Conservation (phyloP, 2,797 vertebrate genomes). For the Notolabrus celidotus region DNA sequence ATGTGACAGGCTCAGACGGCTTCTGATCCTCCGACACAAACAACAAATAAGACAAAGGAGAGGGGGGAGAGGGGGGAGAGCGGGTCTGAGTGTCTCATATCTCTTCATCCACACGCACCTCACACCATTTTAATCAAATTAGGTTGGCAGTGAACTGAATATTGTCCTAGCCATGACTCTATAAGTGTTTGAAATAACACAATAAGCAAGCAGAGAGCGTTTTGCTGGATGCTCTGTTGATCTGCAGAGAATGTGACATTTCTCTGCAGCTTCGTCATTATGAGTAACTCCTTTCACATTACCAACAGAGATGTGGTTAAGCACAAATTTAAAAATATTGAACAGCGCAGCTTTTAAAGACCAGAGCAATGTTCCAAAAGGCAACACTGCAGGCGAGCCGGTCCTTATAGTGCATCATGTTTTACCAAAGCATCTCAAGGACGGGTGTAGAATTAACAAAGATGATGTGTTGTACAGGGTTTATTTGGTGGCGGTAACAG, state of each 20-base stretch:
- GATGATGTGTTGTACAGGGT: background rate
- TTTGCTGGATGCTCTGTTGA: background rate
- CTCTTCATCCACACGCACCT: slow-evolving; percentile 8
- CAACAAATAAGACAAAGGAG: slow-evolving; percentile 25
- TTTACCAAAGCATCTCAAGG: background rate
- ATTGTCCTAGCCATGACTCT: slow-evolving; percentile 15
- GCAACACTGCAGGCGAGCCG: background rate
- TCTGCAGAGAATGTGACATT: background rate
- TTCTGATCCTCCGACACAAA: slow-evolving; percentile 31
- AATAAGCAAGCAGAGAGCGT: background rate
- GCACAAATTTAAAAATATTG: background rate
- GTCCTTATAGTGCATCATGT: background rate
- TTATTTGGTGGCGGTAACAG: background rate
- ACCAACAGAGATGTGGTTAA: slow-evolving; percentile 9
- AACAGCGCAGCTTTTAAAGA: background rate
- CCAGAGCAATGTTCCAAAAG: background rate
- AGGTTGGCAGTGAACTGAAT: slow-evolving; percentile 9
- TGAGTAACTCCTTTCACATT: background rate
- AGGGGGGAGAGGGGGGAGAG: background rate
- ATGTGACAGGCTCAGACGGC: slow-evolving; percentile 44
- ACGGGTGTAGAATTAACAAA: background rate
- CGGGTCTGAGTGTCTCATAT: background rate
- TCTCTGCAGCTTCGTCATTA: slow-evolving; percentile 1
- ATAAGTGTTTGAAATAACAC: slow-evolving; percentile 23
- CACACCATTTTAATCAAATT: slow-evolving; percentile 13